Evolutionary conservation across 2,797 vertebrate genomes (phyloP).

Genomic region (Sebastes goodei): DNA sequence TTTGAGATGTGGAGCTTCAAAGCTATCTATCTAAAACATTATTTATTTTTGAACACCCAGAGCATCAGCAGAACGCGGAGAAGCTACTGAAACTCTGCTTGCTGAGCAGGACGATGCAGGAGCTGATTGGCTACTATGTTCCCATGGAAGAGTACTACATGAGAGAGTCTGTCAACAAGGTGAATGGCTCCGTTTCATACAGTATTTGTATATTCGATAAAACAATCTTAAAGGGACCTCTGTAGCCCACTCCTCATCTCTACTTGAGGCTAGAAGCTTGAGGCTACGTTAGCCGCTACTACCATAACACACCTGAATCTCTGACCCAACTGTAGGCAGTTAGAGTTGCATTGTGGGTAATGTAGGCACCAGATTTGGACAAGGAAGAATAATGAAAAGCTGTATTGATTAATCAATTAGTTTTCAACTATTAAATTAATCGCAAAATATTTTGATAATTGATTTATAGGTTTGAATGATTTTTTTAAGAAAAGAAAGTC

Average conservation of each 20-base stretch:
- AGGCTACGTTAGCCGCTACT: not conserved
- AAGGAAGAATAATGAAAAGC: not conserved
- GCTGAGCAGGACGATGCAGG: constrained; percentile 94
- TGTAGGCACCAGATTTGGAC: not conserved
- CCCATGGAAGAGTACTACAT: constrained; percentile 99
- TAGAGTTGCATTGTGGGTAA: not conserved
- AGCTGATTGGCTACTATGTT: constrained; percentile 96
- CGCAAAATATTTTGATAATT: no score
- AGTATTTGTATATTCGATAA: not conserved
- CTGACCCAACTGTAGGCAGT: not conserved
- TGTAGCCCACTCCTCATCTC: not conserved
- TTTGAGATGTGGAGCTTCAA: not conserved
- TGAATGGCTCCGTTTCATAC: not conserved
- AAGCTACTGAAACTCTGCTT: constrained; percentile 93
- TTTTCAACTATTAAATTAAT: no score
- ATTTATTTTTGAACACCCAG: constrained; percentile 36
- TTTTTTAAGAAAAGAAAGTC: no score
- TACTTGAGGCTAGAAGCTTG: not conserved
- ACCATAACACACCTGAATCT: not conserved
- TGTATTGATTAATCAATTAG: no score
- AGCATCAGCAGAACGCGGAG: constrained; percentile 92
- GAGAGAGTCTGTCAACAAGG: constrained; percentile 98
- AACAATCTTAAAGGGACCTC: not conserved
- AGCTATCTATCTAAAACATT: not conserved
- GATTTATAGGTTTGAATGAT: no score